Base-by-base conservation (phyloP, 2,888 invertebrate genomes). In the Microdon myrmicae region DNA sequence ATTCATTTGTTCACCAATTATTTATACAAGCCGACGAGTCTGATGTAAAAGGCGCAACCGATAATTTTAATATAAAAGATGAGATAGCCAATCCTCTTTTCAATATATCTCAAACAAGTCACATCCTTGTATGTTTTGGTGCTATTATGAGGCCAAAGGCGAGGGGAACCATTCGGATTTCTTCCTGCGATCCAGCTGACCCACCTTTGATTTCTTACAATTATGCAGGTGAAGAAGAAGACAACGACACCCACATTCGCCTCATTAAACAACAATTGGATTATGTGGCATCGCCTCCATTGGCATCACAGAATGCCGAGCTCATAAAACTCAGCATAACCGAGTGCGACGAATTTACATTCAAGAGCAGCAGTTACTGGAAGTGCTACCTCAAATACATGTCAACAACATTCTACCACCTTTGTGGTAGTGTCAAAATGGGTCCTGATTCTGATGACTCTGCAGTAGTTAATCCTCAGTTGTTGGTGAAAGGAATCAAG, bases 401-500 rank as follows among this genome's bases (percentile, higher is more conserved):
- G 59, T 84, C 86, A 0, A 82, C 84, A 37, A 87, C 88, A 0
- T 83, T 87, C 35, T 90, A 86, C 70, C 87, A 89, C 74, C 87
- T 86, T 0, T 80, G 83, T 0, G 85, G 88, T 0, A 89, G 90
- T 0, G 86, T 85, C 53, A 87, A 87, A 72, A 88, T 90, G 89
- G 89, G 88, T 0, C 85, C 86, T 0, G 67, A 72, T 20, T 72
- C 74, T 0, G 86, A 87, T 74, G 78, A 80, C 0, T 81, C 78
- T 2, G 82, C 90, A 0, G 90, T 90, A 0, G 87, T 90, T 0
- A 86, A 88, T 73, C 82, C 85, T 2, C 76, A 85, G 37, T 75
- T 90, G 9, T 83, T 81, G 49, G 87, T 90, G 0, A 82, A 86
- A 64, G 87, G 86, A 0, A 81, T 89, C 0, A 78, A 82, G n/a